A percentile compares a stretch with the other conserved stretches of the same genome.
Conservation (phyloP, 2,888 invertebrate genomes). For the Acronicta psi region DNA sequence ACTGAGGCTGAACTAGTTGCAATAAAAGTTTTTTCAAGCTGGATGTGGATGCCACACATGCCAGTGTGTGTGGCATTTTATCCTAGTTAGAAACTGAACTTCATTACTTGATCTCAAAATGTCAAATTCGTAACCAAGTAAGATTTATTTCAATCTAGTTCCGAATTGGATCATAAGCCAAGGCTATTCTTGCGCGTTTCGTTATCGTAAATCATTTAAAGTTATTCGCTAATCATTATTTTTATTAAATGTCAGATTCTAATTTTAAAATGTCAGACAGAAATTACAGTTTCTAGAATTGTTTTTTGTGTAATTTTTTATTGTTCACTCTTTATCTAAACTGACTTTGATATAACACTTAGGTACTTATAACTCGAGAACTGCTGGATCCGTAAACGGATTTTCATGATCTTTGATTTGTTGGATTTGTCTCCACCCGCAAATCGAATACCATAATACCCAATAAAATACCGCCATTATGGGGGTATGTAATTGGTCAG, state of each 20-base stretch:
- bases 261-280: not conserved
- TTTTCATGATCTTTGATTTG: no score
- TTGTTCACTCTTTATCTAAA: not conserved
- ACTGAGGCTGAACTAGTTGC: slow-evolving; percentile 3
- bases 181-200: not conserved
- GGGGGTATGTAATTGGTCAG: no score
- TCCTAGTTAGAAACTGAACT: slow-evolving; percentile 5
- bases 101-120: slow-evolving; percentile 32
- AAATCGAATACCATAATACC: no score
- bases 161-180: slow-evolving; percentile 15
- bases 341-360: no score
- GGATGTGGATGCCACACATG: no score
- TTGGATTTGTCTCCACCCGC: no score
- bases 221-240: not conserved
- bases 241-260: slow-evolving; percentile 12
- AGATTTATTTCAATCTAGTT: slow-evolving; percentile 34
- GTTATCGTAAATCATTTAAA: not conserved
- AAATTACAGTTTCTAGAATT: not conserved
- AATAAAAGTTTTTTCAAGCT: slow-evolving; percentile 12
- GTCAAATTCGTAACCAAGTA: slow-evolving; percentile 16
- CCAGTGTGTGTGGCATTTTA: no score
- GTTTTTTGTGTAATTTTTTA: slow-evolving; percentile 9
- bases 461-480: no score
- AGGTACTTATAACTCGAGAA: no score
- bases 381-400: no score